Evolutionary conservation across 2,113 vertebrate species (phyloP).

Genomic region (Rostratula benghalensis): DNA sequence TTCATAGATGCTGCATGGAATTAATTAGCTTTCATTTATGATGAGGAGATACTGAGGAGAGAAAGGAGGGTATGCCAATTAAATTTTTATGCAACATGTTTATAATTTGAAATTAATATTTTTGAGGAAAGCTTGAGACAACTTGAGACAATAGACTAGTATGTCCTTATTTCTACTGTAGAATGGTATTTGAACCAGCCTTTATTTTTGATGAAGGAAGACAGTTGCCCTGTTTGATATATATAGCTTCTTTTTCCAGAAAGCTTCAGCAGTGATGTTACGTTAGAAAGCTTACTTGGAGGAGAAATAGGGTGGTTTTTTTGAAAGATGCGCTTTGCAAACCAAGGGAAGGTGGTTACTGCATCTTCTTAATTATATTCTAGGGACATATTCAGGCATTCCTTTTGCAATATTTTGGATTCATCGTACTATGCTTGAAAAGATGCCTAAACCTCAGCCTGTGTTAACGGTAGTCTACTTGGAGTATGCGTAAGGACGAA

Average conservation of each 20-base stretch:
- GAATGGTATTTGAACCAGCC: not conserved
- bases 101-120: not conserved
- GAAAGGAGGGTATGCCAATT: not conserved
- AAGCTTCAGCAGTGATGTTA: not conserved
- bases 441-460: not conserved
- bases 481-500: not conserved
- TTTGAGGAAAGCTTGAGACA: not conserved
- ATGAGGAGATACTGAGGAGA: not conserved
- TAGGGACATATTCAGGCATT: not conserved
- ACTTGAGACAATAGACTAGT: not conserved
- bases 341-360: not conserved
- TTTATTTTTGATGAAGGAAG: not conserved
- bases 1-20: not conserved
- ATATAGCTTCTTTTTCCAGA: not conserved
- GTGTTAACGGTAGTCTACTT: not conserved
- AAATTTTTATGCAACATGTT: not conserved
- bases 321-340: not conserved
- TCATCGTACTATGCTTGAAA: not conserved
- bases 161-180: not conserved
- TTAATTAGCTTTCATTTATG: not conserved
- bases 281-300: not conserved
- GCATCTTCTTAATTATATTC: conserved; percentile 14
- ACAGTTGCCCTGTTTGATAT: not conserved
- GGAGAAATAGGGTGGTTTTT: not conserved
- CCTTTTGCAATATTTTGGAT: not conserved